Evolutionary conservation across 2,797 vertebrate genomes (phyloP), one percentile per base, ranked within the genome.

Genomic region (Pseudochaenichthys georgianus): DNA sequence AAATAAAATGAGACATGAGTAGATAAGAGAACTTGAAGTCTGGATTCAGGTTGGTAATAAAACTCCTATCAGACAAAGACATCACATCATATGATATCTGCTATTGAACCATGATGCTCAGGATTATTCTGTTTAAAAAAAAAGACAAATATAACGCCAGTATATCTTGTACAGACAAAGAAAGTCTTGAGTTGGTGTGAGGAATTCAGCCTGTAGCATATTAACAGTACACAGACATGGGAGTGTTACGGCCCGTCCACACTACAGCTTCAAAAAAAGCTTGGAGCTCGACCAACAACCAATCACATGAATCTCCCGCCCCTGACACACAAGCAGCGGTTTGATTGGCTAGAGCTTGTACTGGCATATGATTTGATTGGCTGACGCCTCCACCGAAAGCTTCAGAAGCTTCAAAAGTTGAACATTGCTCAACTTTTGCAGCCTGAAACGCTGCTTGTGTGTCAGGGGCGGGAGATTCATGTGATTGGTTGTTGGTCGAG

Each of bases 1-100:
- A 80, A 69, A 75, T 42, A 46, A 78, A 87, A 80, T 78, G 59
- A 85, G 85, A 80, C 64, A 66, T 34, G 65, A 80, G 70, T 75
- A 81, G 77, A 84, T 78, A 71, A 76, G 21, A 79, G 52, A 75
- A 80, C 55, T 3, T 59, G 47, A 58, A 80, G 72, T 38, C 66
- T 75, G 52, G 63, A 80, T 54, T 57, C 66, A 55, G 65, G 55
- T 66, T 78, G 57, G 50, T 52, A 65, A 80, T 75, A 61, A 73
- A 65, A 64, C 38, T 59, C 41, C 43, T 69, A 73, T 81, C 70
- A 77, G 42, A 74, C 72, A 68, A 78, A 58, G 68, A 60, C 74
- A 83, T 79, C 75, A 58, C 10, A 60, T 63, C 13, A 55, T 68
- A 54, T 60, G 50, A 70, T 66, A 73, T 71, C 51, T 77, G 34